Evolutionary conservation across 2,888 invertebrate genomes (phyloP).

Genomic region (Drosophila putrida): DNA sequence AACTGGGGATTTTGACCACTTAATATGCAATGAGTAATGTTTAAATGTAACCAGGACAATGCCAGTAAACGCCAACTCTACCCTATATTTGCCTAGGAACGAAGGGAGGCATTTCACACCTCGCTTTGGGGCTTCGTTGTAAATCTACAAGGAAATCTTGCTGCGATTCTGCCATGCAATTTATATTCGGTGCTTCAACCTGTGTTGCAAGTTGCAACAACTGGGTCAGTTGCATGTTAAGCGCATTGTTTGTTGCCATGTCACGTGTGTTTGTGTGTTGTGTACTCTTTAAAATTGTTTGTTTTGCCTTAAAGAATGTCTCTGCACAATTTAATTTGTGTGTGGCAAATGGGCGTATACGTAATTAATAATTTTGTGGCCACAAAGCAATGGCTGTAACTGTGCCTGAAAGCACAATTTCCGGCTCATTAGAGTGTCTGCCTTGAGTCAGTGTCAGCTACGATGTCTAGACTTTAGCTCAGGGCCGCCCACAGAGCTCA

Average conservation of each 20-base stretch:
- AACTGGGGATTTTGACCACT: constrained; percentile 67
- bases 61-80: constrained; percentile 24
- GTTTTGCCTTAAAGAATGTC: constrained; percentile 4
- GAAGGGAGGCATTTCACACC: constrained; percentile 23
- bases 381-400: constrained; percentile 26
- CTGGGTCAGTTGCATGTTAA: constrained; percentile 25
- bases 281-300: constrained; percentile 40
- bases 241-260: constrained; percentile 18
- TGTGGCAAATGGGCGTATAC: constrained; percentile 37
- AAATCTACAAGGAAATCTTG: constrained; percentile 59
- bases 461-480: constrained; percentile 24
- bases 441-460: constrained; percentile 12
- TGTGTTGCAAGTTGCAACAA: constrained; percentile 25
- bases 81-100: background rate
- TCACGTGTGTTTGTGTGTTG: constrained; percentile 23
- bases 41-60: constrained; percentile 80
- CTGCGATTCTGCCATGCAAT: constrained; percentile 61
- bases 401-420: constrained; percentile 55
- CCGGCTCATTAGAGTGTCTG: constrained; percentile 62
- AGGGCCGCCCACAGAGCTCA: constrained; percentile 51
- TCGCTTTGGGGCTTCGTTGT: constrained; percentile 7
- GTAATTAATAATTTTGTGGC: constrained; percentile 59
- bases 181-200: constrained; percentile 70
- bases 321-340: constrained; percentile 43
- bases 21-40: constrained; percentile 79